These are phyloP conservation scores for Craniophora ligustri DNA, from an alignment of 2,888 invertebrate species.

Conservation along the genomic window DNA sequence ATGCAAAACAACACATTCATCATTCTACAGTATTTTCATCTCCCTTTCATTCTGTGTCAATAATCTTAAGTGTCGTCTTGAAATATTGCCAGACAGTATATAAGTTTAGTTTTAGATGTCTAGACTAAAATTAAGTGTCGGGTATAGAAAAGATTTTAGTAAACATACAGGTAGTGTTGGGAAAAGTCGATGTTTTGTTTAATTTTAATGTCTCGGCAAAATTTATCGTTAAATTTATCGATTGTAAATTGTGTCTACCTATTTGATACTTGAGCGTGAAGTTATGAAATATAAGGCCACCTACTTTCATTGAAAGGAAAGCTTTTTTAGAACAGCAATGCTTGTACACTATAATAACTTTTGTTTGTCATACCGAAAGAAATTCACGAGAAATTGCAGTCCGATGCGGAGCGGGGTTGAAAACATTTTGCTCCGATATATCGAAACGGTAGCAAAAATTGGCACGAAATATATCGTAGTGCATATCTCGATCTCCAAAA, in stretches of 20 bases:
- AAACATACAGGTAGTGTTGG: conserved; percentile 27
- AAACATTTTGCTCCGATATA: conserved; percentile 53
- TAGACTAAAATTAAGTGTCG: conserved; percentile 51
- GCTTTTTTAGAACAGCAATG: conserved; percentile 36
- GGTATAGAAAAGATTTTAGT: conserved; percentile 32
- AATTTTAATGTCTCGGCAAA: neutral
- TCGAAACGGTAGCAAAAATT: conserved; percentile 62
- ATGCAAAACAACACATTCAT: no score
- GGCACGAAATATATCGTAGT: conserved; percentile 70
- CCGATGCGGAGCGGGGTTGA: conserved; percentile 37
- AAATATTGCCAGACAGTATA: conserved; percentile 55
- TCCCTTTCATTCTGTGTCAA: conserved; percentile 39
- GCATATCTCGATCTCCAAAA: conserved; percentile 74
- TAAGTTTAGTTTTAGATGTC: conserved; percentile 47
- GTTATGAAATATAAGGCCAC: no score
- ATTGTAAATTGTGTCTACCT: no score
- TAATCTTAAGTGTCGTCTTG: conserved; percentile 51
- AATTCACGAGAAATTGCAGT: conserved; percentile 50
- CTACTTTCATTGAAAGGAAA: no score
- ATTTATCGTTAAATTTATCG: no score
- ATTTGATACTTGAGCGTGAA: no score
- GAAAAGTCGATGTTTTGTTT: conserved; percentile 2
- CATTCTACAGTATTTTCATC: conserved; percentile 17
- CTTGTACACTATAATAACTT: conserved; percentile 48
- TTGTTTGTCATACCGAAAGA: conserved; percentile 44